Evolutionary conservation across 1,140 invertebrate genomes (phyloP).

Genomic region (Vanessa tameamea): DNA sequence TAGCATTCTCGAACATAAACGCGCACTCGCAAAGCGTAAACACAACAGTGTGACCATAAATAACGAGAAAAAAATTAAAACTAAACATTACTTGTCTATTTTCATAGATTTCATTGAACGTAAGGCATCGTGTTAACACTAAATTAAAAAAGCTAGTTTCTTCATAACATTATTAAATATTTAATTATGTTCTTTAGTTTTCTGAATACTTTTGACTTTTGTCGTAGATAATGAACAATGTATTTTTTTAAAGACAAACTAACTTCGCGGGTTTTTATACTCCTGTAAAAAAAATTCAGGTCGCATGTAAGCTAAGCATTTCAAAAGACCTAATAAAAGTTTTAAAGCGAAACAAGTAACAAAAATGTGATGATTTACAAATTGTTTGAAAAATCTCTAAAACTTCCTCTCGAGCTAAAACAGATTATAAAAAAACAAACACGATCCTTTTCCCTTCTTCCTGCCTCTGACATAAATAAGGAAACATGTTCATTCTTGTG

Average conservation of each 20-base stretch:
- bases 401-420: no score
- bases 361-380: background rate
- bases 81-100: conserved; percentile 2
- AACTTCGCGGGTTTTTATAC: no score
- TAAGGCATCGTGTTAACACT: conserved; percentile 24
- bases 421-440: no score
- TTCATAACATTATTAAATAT: conserved; percentile 1
- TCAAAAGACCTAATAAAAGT: background rate
- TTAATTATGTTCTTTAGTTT: conserved; percentile 1
- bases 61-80: conserved; percentile 43
- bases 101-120: conserved; percentile 10
- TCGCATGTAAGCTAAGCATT: no score
- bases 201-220: no score
- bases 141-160: conserved; percentile 20
- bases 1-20: conserved; percentile 59
- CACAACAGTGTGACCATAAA: conserved; percentile 53
- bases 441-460: no score
- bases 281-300: no score
- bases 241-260: no score
- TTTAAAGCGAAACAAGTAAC: background rate
- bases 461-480: no score
- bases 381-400: background rate
- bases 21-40: conserved; percentile 49
- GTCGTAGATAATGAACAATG: no score
- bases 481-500: background rate